Percentiles rank a stretch among this genome's conserved stretches.
These are phyloP conservation scores for Marasmarcha lunaedactyla DNA, from an alignment of 2,888 invertebrate genomes.

Conservation along the genomic window DNA sequence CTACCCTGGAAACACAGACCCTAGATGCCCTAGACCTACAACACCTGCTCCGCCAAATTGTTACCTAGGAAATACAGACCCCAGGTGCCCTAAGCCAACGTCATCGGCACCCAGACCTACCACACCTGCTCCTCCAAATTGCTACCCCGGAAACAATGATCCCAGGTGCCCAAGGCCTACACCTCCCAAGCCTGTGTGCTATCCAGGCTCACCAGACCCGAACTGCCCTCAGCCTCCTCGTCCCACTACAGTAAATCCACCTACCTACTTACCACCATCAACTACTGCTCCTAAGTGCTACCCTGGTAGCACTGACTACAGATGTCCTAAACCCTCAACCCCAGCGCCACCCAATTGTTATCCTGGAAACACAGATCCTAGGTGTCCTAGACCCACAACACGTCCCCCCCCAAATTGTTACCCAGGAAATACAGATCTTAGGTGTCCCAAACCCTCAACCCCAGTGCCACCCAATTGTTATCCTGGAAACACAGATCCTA, in stretches of 20 bases:
- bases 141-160: slow-evolving; percentile 26
- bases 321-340: slow-evolving; percentile 22
- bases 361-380: slow-evolving; percentile 20
- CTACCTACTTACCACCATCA: slow-evolving; percentile 13
- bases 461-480: slow-evolving; percentile 22
- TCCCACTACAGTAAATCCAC: slow-evolving; percentile 14
- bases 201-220: slow-evolving; percentile 32
- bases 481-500: slow-evolving; percentile 16
- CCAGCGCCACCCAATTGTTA: slow-evolving; percentile 20
- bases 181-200: slow-evolving; percentile 18
- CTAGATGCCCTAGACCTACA: slow-evolving; percentile 24
- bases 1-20: slow-evolving; percentile 19
- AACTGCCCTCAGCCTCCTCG: slow-evolving; percentile 22
- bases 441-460: slow-evolving; percentile 12
- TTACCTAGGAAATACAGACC: slow-evolving; percentile 31
- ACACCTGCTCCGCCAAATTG: slow-evolving; percentile 17
- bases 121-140: slow-evolving; percentile 19
- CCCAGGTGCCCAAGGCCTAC: slow-evolving; percentile 23
- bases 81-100: slow-evolving; percentile 22
- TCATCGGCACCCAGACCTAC: slow-evolving; percentile 21
- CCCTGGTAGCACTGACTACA: slow-evolving; percentile 23
- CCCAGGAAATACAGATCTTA: slow-evolving; percentile 24
- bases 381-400: slow-evolving; percentile 14
- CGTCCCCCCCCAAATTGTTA: slow-evolving; percentile 16
- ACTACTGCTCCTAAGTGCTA: slow-evolving; percentile 19